These are phyloP conservation scores for Microtus richardsoni DNA, from an alignment of 2,113 vertebrate genomes.

Conservation along the genomic window DNA sequence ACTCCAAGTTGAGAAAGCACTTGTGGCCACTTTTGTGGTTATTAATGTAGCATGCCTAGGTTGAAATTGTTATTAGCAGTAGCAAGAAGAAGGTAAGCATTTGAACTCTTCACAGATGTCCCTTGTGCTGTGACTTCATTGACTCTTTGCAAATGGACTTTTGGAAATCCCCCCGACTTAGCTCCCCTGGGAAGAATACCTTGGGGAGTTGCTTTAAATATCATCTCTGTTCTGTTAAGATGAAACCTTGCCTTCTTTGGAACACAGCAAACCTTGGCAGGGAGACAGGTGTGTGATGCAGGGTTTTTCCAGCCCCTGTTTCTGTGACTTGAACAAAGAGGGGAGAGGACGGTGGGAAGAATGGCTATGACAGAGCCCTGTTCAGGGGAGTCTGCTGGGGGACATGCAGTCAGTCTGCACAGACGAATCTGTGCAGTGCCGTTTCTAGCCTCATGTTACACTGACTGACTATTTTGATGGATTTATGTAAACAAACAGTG, in stretches of 20 bases:
- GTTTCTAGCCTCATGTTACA: background rate
- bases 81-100: background rate
- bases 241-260: background rate
- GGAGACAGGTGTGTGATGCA: background rate
- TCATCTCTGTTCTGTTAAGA: background rate
- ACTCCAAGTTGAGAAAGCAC: background rate
- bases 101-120: conserved; percentile 43
- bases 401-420: background rate
- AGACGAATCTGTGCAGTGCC: background rate
- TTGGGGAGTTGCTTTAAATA: background rate
- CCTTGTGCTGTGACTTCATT: conserved; percentile 14
- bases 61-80: background rate
- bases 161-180: background rate
- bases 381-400: background rate
- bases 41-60: conserved; percentile 44
- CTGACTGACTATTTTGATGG: background rate
- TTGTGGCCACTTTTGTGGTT: conserved; percentile 43
- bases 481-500: background rate
- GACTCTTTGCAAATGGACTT: conserved; percentile 19
- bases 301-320: background rate
- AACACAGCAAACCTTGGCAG: background rate
- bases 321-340: conserved; percentile 41
- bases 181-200: background rate
- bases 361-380: background rate
- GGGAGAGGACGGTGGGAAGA: background rate